phyloP scores from a whole-genome alignment of 1,140 invertebrate genomes.

The Anoplophora glabripennis region DNA sequence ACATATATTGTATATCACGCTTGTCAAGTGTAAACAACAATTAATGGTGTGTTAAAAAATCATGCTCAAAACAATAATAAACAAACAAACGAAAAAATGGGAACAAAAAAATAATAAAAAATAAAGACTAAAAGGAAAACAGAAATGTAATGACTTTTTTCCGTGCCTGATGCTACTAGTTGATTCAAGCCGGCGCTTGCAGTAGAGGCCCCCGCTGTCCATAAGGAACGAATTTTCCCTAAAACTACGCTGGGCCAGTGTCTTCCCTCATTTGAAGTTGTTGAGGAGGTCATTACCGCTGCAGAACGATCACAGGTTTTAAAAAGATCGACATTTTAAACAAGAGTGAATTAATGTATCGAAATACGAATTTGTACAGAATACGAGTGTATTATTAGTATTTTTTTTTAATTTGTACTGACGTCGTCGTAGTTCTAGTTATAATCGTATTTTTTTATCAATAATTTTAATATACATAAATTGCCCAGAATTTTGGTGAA shows the following conservation, averaged over 20 bases:
- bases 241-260: slow-evolving; percentile 75
- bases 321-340: no score
- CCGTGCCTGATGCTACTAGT: slow-evolving; percentile 59
- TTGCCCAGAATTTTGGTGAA: no score
- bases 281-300: slow-evolving; percentile 49
- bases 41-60: slow-evolving; percentile 17
- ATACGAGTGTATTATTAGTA: no score
- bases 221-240: slow-evolving; percentile 82
- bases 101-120: slow-evolving; percentile 22
- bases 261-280: slow-evolving; percentile 57
- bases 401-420: no score
- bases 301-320: not conserved
- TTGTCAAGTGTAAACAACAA: slow-evolving; percentile 2
- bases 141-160: not conserved
- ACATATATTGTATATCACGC: no score
- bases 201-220: slow-evolving; percentile 70
- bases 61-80: slow-evolving; percentile 16
- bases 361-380: no score
- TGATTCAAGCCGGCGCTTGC: slow-evolving; percentile 73
- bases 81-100: slow-evolving; percentile 13
- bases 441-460: no score
- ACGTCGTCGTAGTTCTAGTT: no score
- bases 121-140: slow-evolving; percentile 30
- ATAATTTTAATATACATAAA: no score
- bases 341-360: no score